Evolutionary conservation across 2,113 vertebrate species (phyloP), one percentile per base, ranked within the genome.

Genomic region (Pseudorasbora parva): DNA sequence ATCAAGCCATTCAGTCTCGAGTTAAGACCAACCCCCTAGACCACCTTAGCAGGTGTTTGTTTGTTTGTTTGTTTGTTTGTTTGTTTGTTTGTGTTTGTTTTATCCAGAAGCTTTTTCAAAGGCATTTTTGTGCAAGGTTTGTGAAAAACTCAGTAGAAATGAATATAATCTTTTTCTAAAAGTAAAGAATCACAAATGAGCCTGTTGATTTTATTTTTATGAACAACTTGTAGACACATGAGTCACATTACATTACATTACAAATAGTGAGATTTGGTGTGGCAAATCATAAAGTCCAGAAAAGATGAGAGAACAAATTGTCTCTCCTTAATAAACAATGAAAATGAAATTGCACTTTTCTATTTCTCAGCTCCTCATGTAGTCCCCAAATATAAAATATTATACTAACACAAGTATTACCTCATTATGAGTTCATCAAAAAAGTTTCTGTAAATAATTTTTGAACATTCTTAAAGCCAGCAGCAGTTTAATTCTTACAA

Each of bases 11-110:
- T 14, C 21, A 23, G 12, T 72, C 4, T 72, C 69, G 11, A 47
- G 11, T 45, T 25, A 45, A 71, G n/a, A 71, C 41, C 3, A 71
- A 45, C 5, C 4, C 4, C 2, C 66, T 69, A 10, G 19, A 71
- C 66, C 66, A 43, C 56, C 57, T 60, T 60, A 60, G n/a, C 64
- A 69, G 66, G 66, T 69, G 66, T 41, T n/a, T n/a, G n/a, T n/a
- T n/a, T n/a, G n/a, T n/a, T n/a, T n/a, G n/a, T n/a, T n/a, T n/a
- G n/a, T n/a, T n/a, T n/a, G n/a, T n/a, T n/a, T n/a, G n/a, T n/a
- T n/a, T n/a, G n/a, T n/a, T 14, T 21, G 12, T 8, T 3, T 33
- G 6, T 33, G 17, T 37, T 37, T 37, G 2, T 64, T 17, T 64
- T 12, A 64, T 14, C 60, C 15, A 7, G 33, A 41, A 19, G 33